Conservation (phyloP, 92 coral and sea anemone genomes). For the Scolanthus callimorphus region DNA sequence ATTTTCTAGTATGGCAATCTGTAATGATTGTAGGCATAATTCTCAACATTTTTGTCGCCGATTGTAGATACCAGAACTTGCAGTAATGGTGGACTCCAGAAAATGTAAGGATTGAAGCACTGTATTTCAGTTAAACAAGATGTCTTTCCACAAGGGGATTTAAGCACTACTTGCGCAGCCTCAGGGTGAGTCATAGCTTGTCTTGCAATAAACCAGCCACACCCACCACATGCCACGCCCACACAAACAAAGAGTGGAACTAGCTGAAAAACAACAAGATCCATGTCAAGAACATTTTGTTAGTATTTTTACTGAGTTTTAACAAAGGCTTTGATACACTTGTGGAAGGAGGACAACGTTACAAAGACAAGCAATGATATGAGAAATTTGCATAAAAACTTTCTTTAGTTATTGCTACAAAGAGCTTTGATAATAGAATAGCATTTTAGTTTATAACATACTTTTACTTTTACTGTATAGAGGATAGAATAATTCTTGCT, state of each 20-base stretch:
- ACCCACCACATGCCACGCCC: conserved; percentile 79
- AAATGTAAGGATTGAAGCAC: too few relatives aligned
- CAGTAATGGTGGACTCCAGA: too few relatives aligned
- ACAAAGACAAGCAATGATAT: too few relatives aligned
- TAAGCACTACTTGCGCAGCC: conserved; percentile 62
- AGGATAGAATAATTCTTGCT: too few relatives aligned
- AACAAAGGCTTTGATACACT: too few relatives aligned
- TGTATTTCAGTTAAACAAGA: not conserved
- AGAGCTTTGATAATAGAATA: not conserved
- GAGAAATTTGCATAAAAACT: not conserved
- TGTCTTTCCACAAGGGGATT: not conserved
- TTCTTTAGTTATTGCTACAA: not conserved
- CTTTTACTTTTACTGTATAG: too few relatives aligned
- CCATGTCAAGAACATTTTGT: not conserved
- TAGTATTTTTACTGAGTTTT: not conserved
- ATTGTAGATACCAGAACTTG: not conserved
- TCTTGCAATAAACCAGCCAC: conserved; percentile 63
- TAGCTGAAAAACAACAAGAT: conserved; percentile 39
- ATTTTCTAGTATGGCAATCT: too few relatives aligned
- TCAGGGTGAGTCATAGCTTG: conserved; percentile 81
- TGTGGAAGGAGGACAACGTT: too few relatives aligned
- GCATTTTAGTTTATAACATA: too few relatives aligned
- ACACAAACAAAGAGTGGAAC: conserved; percentile 81
- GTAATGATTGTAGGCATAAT: too few relatives aligned
- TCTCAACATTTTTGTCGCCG: too few relatives aligned